Conservation (phyloP, 1,140 invertebrate genomes). For the Maniola jurtina region DNA sequence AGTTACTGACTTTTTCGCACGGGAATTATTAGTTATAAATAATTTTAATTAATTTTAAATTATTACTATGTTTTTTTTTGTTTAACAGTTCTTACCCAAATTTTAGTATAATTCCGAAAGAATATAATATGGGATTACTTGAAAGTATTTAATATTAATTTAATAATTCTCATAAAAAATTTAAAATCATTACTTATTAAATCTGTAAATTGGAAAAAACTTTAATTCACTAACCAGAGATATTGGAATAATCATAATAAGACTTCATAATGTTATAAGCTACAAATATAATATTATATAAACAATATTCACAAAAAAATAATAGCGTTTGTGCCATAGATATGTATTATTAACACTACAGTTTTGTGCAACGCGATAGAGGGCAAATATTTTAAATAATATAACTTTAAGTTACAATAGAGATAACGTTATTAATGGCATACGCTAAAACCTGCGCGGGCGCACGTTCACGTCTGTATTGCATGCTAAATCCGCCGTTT, state of each 20-base stretch:
- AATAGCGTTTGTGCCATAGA: conserved; percentile 14
- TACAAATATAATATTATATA: conserved; percentile 14
- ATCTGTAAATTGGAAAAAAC: conserved; percentile 4
- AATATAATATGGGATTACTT: not conserved
- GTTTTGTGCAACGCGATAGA: conserved; percentile 7
- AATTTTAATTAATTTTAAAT: not conserved
- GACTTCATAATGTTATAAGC: conserved; percentile 43
- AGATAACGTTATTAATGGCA: not conserved
- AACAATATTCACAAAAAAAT: conserved; percentile 2
- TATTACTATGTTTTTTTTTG: not conserved
- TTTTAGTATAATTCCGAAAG: not conserved
- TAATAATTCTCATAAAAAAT: conserved; percentile 1
- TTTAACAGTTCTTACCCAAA: not conserved
- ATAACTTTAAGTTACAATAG: not conserved
- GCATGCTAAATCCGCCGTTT: too few relatives aligned
- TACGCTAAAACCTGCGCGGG: too few relatives aligned
- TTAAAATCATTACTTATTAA: conserved; percentile 2
- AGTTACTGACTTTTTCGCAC: conserved; percentile 13
- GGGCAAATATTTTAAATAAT: not conserved
- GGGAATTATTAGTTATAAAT: not conserved
- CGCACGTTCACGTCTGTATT: too few relatives aligned
- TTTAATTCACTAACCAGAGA: conserved; percentile 54
- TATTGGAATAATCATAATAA: conserved; percentile 58
- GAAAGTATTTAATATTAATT: not conserved
- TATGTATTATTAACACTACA: conserved; percentile 15